Base-by-base conservation (phyloP, 2,113 vertebrate genomes). In the Malurus elegans region DNA sequence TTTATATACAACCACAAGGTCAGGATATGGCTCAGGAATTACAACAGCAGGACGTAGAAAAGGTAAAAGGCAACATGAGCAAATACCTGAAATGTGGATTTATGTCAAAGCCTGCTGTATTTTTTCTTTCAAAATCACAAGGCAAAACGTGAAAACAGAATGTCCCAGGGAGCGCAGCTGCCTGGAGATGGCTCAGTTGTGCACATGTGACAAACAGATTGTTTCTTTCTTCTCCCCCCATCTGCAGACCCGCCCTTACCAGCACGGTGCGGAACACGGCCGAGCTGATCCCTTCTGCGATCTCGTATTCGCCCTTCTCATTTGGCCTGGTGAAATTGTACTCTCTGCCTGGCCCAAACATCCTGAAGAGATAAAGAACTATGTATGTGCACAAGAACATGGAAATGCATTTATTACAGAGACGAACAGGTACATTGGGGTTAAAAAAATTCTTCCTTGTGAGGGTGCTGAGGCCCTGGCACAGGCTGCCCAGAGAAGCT, bases 271-370 rank as follows among this genome's bases (percentile, higher is more conserved):
- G 97, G 93, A 98, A 98, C 57, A 98, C 98, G 7, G 98, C 97
- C 0, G 98, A 98, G 29, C 98, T 98, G 84, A 98, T 98, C 42
- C 98, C 98, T 36, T 98, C 98, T 0, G 98, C 98, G 1, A 98
- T 98, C 90, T 98, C 98, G 18, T 98, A 98, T 73, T 98, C 98
- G 13, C 98, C 98, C 92, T 98, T 98, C 31, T 98, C 98, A 5
- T 98, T 98, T 20, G 98, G 98, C 89, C 98, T 94, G 1, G 98
- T 98, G 97, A 98, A 98, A 65, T 98, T 98, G 61, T 98, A 98
- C 45, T 98, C 98, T 75, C 98, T 98, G 89, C 97, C 98, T 18
- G 98, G 98, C 42, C 98, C 98, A 91, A 98, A 98, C 98, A 98
- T 98, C 75, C 98, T 98, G 97, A 56, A 96, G 8, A 96, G 74